Conservation (phyloP, 2,113 vertebrate genomes). For the Cyprinodon variegatus region DNA sequence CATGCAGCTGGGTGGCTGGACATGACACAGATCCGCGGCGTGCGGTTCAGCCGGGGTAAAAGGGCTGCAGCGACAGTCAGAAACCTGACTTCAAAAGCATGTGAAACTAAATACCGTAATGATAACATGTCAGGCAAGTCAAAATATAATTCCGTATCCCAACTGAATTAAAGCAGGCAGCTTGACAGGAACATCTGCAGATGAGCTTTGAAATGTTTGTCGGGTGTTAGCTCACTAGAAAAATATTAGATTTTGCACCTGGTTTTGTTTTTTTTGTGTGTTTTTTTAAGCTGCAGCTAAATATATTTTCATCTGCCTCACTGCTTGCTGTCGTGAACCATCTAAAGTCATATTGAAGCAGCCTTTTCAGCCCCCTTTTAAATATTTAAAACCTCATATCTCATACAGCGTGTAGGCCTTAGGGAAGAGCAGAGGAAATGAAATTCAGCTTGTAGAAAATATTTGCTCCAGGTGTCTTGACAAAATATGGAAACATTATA, state of each 20-base stretch:
- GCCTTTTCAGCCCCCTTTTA: not conserved
- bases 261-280: not conserved
- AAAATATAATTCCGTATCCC: constrained; percentile 12
- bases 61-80: constrained; percentile 5
- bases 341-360: not conserved
- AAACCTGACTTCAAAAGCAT: constrained; percentile 23
- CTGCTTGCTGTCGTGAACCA: constrained; percentile 3
- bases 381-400: constrained; percentile 33
- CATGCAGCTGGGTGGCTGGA: constrained; percentile 42
- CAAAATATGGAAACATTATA: not conserved
- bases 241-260: constrained; percentile 7
- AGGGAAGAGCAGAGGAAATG: not conserved
- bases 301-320: not conserved
- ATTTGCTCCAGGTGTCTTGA: not conserved
- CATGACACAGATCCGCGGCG: constrained; percentile 23
- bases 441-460: constrained; percentile 12
- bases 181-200: not conserved
- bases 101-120: constrained; percentile 23
- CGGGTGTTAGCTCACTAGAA: not conserved
- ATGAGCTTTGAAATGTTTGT: constrained; percentile 8
- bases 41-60: constrained; percentile 3
- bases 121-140: constrained; percentile 16
- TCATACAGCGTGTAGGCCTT: constrained; percentile 9
- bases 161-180: constrained; percentile 5
- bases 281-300: not conserved